A percentile compares a stretch with the other conserved stretches of the same genome.
phyloP scores from a whole-genome alignment of 2,888 invertebrate genomes.

The Epistrophella euchroma region DNA sequence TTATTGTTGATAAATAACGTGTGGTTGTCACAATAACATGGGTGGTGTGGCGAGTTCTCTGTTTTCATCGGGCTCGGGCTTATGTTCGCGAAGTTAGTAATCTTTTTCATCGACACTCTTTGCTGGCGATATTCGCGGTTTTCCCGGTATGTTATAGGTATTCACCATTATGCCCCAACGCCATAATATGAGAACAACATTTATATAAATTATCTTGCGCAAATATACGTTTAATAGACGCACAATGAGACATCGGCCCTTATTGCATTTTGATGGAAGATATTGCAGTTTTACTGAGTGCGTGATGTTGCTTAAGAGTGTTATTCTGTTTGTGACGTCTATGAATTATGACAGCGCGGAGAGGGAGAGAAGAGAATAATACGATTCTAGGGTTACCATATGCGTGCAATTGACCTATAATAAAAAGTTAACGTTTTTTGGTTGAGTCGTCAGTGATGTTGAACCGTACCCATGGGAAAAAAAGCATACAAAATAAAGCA shows the following conservation, averaged over 20 bases:
- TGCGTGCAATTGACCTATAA: background rate
- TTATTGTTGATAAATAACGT: conserved; percentile 72
- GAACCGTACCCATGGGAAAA: too few species aligned
- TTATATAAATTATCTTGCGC: conserved; percentile 6
- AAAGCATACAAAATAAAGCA: too few species aligned
- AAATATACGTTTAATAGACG: conserved; percentile 61
- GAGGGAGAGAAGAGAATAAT: background rate
- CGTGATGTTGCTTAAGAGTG: conserved; percentile 52
- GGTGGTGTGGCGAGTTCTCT: conserved; percentile 71
- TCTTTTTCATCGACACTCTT: conserved; percentile 74
- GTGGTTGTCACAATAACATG: conserved; percentile 74
- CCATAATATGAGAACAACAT: background rate
- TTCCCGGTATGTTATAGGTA: conserved; percentile 26
- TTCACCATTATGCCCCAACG: conserved; percentile 7
- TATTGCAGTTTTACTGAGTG: conserved; percentile 21
- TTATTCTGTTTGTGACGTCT: conserved; percentile 57
- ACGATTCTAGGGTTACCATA: conserved; percentile 7
- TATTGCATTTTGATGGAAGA: conserved; percentile 34
- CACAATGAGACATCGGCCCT: conserved; percentile 56
- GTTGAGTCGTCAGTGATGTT: too few species aligned
- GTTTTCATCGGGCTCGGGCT: background rate
- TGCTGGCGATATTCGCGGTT: conserved; percentile 43
- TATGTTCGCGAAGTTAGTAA: conserved; percentile 59
- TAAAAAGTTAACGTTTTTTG: background rate
- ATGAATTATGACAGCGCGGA: conserved; percentile 62